phyloP scores from a whole-genome alignment of 2,113 vertebrate species.

The Trinectes maculatus region DNA sequence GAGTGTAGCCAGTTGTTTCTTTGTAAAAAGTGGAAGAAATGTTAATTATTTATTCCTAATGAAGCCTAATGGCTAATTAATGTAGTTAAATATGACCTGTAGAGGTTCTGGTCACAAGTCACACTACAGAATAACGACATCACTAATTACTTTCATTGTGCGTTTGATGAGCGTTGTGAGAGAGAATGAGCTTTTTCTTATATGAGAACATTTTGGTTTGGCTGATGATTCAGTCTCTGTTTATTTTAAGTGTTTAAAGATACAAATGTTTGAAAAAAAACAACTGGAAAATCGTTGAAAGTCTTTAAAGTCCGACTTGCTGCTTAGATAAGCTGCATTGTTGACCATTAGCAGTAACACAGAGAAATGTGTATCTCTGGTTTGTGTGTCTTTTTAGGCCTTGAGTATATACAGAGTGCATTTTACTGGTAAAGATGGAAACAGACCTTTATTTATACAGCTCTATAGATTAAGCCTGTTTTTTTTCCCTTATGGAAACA shows the following conservation, averaged over 20 bases:
- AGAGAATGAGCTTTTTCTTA: background rate
- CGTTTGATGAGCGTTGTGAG: too few species aligned
- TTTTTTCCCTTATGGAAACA: background rate
- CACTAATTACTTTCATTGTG: too few species aligned
- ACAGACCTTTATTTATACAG: background rate
- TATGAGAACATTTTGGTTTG: conserved; percentile 17
- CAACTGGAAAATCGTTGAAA: background rate
- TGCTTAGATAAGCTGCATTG: background rate
- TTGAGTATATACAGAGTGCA: background rate
- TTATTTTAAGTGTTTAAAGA: conserved; percentile 1
- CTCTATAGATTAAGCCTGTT: too few species aligned
- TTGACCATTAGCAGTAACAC: background rate
- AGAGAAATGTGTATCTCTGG: background rate
- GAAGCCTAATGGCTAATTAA: conserved; percentile 1
- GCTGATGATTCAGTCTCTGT: background rate
- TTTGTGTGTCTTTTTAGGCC: background rate
- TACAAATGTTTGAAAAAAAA: background rate
- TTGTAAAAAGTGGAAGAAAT: conserved; percentile 16
- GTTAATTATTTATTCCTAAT: background rate
- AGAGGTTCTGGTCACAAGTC: conserved; percentile 9
- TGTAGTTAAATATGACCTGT: conserved; percentile 13
- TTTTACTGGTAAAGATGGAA: background rate
- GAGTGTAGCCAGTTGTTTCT: conserved; percentile 7
- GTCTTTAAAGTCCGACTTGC: conserved; percentile 6
- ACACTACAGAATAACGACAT: background rate